Percentiles rank a stretch among this genome's conserved stretches.
Evolutionary conservation across 37 sponge, comb jelly and placozoan species (phyloP).

Genomic region (Oopsacas minuta): DNA sequence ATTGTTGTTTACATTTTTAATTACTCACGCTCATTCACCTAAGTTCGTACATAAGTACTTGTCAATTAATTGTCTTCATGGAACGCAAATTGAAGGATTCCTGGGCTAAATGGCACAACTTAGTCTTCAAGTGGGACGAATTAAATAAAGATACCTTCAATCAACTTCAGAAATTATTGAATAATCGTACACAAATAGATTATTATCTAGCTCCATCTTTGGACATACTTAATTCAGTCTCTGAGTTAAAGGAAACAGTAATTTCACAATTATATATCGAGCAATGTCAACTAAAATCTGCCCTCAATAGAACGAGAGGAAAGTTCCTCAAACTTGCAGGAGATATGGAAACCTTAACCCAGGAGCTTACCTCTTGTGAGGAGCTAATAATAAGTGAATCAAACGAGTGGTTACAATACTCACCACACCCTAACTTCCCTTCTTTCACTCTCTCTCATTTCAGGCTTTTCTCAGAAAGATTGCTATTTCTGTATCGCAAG

Average conservation of each 20-base stretch:
- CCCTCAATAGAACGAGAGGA: neutral
- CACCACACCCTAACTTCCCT: neutral
- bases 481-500: neutral
- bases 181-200: neutral
- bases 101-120: conserved; percentile 1
- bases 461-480: neutral
- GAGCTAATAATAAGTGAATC: neutral
- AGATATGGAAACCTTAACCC: conserved; percentile 9
- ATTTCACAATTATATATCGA: neutral
- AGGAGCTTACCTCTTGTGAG: conserved; percentile 1
- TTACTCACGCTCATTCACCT: too few relatives aligned
- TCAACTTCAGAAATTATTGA: neutral
- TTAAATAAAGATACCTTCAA: neutral
- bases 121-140: neutral
- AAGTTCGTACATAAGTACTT: too few relatives aligned
- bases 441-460: neutral
- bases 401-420: neutral
- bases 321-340: neutral
- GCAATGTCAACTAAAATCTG: neutral
- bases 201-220: neutral
- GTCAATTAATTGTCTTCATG: too few relatives aligned
- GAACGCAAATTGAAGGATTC: conserved; percentile 8
- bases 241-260: neutral
- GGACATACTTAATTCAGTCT: neutral
- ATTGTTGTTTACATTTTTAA: too few relatives aligned